Evolutionary conservation across 2,113 vertebrate genomes (phyloP).

Genomic region (Scomber colias): DNA sequence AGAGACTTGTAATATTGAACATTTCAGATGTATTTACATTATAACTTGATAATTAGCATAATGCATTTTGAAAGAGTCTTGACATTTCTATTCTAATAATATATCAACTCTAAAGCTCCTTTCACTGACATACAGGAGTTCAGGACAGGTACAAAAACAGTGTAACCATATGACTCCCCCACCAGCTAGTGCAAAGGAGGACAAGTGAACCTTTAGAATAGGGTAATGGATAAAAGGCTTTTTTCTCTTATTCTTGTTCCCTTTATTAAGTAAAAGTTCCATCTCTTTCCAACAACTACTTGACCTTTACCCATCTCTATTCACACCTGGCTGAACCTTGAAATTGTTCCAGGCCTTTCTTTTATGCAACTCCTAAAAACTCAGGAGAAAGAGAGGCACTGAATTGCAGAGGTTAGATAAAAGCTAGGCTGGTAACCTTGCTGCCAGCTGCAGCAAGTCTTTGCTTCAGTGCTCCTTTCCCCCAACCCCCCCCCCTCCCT

Average conservation of each 20-base stretch:
- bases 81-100: no score
- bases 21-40: no score
- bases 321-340: constrained; percentile 69
- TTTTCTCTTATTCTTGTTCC: constrained; percentile 25
- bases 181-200: constrained; percentile 30
- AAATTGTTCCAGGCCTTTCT: constrained; percentile 64
- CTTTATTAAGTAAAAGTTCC: constrained; percentile 58
- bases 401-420: constrained; percentile 53
- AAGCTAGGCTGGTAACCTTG: constrained; percentile 43
- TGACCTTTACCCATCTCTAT: constrained; percentile 67
- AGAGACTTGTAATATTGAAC: no score
- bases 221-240: constrained; percentile 48
- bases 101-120: no score
- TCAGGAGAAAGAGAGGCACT: constrained; percentile 26
- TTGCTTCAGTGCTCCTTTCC: constrained; percentile 16
- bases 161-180: neutral
- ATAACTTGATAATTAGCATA: no score
- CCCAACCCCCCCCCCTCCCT: constrained; percentile 1
- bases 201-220: constrained; percentile 42
- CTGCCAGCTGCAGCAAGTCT: constrained; percentile 28
- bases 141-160: constrained; percentile 12
- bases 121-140: neutral
- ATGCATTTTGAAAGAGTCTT: no score
- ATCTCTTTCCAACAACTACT: constrained; percentile 56
- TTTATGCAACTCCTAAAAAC: constrained; percentile 44